Evolutionary conservation across 2,888 invertebrate species (phyloP).

Genomic region (Melieria crassipennis): DNA sequence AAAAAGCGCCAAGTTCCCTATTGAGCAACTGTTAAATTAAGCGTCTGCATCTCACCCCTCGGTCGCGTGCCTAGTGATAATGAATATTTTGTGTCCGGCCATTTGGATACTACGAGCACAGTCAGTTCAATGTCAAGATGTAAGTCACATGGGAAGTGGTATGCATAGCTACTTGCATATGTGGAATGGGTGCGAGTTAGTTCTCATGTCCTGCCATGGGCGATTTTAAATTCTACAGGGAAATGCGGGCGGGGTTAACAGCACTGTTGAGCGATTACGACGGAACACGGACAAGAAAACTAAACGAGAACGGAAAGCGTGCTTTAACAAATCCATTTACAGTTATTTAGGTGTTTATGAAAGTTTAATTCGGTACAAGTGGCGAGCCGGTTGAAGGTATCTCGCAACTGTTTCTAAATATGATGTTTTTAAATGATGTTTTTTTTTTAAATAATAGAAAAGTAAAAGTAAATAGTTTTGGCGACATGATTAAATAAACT

Average conservation of each 20-base stretch:
- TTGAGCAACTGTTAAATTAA: conserved; percentile 19
- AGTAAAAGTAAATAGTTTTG: too few relatives aligned
- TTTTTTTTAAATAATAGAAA: too few relatives aligned
- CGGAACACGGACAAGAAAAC: too few relatives aligned
- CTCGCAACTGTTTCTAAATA: too few relatives aligned
- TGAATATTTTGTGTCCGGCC: conserved; percentile 51
- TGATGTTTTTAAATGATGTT: too few relatives aligned
- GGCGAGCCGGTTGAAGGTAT: too few relatives aligned
- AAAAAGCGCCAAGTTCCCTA: neutral
- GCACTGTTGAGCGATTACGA: too few relatives aligned
- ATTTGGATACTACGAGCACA: conserved; percentile 52
- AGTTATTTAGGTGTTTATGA: too few relatives aligned
- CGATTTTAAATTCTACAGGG: neutral
- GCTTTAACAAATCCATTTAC: too few relatives aligned
- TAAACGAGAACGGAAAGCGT: too few relatives aligned
- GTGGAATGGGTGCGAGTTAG: neutral
- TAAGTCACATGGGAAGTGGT: conserved; percentile 49
- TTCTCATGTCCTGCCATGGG: neutral
- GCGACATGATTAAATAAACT: too few relatives aligned
- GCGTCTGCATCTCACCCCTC: conserved; percentile 7
- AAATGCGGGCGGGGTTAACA: neutral
- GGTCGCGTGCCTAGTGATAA: conserved; percentile 42
- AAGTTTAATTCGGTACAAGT: too few relatives aligned
- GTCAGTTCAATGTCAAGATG: conserved; percentile 63
- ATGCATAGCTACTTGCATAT: neutral